A percentile compares a stretch with the other conserved stretches of the same genome.
These are phyloP conservation scores for Hydrolagus affinis DNA, from an alignment of 2,113 vertebrate genomes.

Conservation along the genomic window DNA sequence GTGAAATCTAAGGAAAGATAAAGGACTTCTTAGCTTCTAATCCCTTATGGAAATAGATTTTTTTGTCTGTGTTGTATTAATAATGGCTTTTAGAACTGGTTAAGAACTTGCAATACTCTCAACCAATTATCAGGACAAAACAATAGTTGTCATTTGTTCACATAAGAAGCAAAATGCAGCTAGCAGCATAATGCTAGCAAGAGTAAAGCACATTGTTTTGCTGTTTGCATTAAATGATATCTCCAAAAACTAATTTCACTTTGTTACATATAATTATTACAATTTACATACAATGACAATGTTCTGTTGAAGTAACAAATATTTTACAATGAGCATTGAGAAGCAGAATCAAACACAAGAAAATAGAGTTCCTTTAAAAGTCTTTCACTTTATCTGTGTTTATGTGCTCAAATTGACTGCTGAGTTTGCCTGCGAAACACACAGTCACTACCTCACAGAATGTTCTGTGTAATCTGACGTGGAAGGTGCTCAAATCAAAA, in stretches of 20 bases:
- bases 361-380: too few relatives aligned
- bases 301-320: not conserved
- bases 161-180: not conserved
- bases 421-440: too few relatives aligned
- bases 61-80: not conserved
- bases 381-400: too few relatives aligned
- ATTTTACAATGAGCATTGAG: not conserved
- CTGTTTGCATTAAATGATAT: not conserved
- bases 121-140: not conserved
- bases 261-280: not conserved
- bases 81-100: not conserved
- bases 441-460: too few relatives aligned
- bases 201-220: not conserved
- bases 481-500: too few relatives aligned
- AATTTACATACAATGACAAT: not conserved
- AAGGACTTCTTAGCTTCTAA: constrained; percentile 3
- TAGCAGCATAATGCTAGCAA: not conserved
- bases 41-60: not conserved
- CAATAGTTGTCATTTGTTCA: not conserved
- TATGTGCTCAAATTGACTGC: too few relatives aligned
- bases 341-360: not conserved
- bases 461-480: too few relatives aligned
- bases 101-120: not conserved
- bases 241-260: not conserved
- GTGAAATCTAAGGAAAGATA: not conserved